Percentiles rank a stretch among this genome's conserved stretches.
phyloP scores from a whole-genome alignment of 2,113 vertebrate genomes.

The Hippopotamus amphibius region DNA sequence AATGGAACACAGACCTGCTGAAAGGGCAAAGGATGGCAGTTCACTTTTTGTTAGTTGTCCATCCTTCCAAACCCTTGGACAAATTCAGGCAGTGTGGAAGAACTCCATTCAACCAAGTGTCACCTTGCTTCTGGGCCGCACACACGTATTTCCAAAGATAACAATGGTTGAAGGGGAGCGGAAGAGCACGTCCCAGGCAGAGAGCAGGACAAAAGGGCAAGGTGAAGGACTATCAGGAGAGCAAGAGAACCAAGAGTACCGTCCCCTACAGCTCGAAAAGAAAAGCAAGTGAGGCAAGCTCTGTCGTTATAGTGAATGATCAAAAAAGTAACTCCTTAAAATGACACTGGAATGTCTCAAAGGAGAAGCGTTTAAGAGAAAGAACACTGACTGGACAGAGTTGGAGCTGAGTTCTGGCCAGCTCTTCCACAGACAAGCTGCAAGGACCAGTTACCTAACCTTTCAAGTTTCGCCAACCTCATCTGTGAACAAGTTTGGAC shows the following conservation, averaged over 20 bases:
- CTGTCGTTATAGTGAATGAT: neutral
- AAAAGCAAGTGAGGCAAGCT: neutral
- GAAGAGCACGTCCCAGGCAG: neutral
- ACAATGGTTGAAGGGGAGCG: neutral
- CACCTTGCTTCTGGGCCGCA: constrained; percentile 36
- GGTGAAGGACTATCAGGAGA: neutral
- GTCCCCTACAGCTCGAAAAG: neutral
- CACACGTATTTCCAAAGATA: neutral
- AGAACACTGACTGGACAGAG: neutral
- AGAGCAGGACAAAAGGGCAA: neutral
- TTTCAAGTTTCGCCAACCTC: neutral
- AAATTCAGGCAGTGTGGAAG: neutral
- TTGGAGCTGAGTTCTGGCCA: neutral
- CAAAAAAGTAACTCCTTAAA: neutral
- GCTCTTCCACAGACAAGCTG: neutral
- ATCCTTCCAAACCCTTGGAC: neutral
- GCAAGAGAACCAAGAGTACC: neutral
- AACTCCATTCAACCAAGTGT: constrained; percentile 24
- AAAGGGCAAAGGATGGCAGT: neutral
- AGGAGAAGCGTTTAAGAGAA: neutral
- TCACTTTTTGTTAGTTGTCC: neutral
- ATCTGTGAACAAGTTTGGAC: neutral
- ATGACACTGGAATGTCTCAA: neutral
- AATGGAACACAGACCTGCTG: neutral
- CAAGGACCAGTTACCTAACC: neutral